Conservation (phyloP, 2,797 vertebrate species). For the Allobates femoralis region DNA sequence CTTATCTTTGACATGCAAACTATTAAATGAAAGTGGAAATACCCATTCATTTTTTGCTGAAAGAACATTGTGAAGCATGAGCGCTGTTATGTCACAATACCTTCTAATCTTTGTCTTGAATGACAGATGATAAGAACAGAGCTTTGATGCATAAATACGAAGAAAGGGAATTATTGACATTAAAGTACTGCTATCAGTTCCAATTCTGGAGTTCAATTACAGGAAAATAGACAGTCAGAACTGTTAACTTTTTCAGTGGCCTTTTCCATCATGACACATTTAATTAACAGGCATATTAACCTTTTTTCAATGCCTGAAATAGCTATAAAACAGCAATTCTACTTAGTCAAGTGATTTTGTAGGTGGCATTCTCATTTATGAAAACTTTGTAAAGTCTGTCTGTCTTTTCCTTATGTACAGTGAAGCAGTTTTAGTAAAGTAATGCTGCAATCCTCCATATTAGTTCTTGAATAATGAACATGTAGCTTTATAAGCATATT, state of each 20-base stretch:
- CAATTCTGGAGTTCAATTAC: slow-evolving; percentile 55
- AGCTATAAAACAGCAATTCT: slow-evolving; percentile 46
- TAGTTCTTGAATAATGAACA: background rate
- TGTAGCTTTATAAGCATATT: background rate
- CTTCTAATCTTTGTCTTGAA: slow-evolving; percentile 72
- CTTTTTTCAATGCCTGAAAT: slow-evolving; percentile 45
- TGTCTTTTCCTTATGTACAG: background rate
- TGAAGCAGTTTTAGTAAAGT: background rate
- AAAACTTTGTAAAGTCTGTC: slow-evolving; percentile 3
- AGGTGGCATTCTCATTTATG: slow-evolving; percentile 47
- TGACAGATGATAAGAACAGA: slow-evolving; percentile 47
- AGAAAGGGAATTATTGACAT: slow-evolving; percentile 47
- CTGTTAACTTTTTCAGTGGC: slow-evolving; percentile 60
- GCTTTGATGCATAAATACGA: slow-evolving; percentile 1
- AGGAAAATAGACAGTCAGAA: slow-evolving; percentile 53
- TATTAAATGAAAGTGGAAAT: slow-evolving; percentile 7
- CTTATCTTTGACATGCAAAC: slow-evolving; percentile 19
- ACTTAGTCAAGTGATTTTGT: slow-evolving; percentile 40
- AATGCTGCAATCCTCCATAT: background rate
- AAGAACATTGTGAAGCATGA: slow-evolving; percentile 11
- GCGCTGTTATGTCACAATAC: background rate
- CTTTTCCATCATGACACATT: slow-evolving; percentile 58
- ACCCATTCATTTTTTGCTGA: background rate
- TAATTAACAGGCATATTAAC: slow-evolving; percentile 63
- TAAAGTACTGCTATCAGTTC: slow-evolving; percentile 32